phyloP scores from a whole-genome alignment of 1,140 invertebrate genomes.

The Diachasmimorpha longicaudata region DNA sequence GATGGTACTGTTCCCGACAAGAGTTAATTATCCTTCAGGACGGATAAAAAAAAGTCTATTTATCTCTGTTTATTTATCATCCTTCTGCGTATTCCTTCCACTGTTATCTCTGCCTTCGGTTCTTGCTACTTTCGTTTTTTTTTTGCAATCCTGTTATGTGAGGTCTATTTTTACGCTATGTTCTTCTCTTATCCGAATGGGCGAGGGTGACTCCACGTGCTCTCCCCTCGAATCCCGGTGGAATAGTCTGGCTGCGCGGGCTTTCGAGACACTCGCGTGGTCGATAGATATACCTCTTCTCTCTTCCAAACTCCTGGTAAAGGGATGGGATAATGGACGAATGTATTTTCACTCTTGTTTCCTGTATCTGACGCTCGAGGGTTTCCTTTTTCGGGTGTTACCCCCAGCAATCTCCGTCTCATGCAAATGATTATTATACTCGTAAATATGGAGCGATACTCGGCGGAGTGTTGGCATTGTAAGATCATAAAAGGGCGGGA shows the following conservation, averaged over 20 bases:
- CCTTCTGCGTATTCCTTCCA: not conserved
- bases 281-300: not conserved
- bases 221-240: not conserved
- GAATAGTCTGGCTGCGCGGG: not conserved
- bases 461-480: too few species aligned
- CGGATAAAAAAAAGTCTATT: not conserved
- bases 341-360: not conserved
- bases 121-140: not conserved
- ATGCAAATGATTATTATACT: not conserved
- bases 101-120: not conserved
- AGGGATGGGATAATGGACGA: not conserved
- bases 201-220: not conserved
- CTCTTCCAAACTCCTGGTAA: not conserved
- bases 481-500: too few species aligned
- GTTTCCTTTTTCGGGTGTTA: too few species aligned
- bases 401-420: not conserved
- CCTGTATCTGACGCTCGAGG: too few species aligned
- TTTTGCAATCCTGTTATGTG: not conserved
- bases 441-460: not conserved
- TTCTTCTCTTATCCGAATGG: not conserved
- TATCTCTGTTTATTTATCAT: conserved; percentile 3
- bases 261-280: not conserved
- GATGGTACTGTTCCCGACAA: not conserved
- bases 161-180: not conserved
- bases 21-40: conserved; percentile 20